Evolutionary conservation across 2,888 invertebrate species (phyloP).

Genomic region (Bombylius discolor): DNA sequence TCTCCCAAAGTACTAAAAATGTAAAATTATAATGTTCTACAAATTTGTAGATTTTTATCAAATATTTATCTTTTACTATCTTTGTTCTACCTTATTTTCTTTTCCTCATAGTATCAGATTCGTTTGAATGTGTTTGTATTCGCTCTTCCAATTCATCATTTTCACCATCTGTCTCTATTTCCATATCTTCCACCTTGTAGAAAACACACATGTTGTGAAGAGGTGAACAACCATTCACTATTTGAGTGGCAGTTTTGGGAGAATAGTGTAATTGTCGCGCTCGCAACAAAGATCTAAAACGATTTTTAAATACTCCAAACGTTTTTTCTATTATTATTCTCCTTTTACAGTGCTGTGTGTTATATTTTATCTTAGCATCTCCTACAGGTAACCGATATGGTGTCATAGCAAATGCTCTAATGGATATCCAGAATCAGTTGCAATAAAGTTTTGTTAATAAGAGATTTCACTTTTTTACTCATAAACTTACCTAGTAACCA

Average conservation of each 20-base stretch:
- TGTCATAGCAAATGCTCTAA: neutral
- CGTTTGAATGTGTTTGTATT: neutral
- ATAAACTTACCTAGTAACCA: neutral
- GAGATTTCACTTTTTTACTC: neutral
- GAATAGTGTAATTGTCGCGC: neutral
- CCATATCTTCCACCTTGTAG: neutral
- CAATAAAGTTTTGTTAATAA: neutral
- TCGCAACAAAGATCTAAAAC: neutral
- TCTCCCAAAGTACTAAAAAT: no score
- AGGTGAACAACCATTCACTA: neutral
- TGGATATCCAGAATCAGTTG: neutral
- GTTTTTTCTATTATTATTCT: neutral
- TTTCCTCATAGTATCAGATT: neutral
- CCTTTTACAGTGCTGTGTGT: neutral
- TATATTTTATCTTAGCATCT: neutral
- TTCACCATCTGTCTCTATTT: neutral
- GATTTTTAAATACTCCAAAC: neutral
- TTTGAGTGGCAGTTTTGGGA: neutral
- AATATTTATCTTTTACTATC: no score
- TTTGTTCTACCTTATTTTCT: neutral
- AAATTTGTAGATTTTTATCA: no score
- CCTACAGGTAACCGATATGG: neutral
- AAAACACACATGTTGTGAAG: neutral
- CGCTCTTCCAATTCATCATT: neutral
- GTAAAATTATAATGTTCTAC: no score